Evolutionary conservation across 1,140 invertebrate species (phyloP).

Genomic region (Drosophila equinoxialis): DNA sequence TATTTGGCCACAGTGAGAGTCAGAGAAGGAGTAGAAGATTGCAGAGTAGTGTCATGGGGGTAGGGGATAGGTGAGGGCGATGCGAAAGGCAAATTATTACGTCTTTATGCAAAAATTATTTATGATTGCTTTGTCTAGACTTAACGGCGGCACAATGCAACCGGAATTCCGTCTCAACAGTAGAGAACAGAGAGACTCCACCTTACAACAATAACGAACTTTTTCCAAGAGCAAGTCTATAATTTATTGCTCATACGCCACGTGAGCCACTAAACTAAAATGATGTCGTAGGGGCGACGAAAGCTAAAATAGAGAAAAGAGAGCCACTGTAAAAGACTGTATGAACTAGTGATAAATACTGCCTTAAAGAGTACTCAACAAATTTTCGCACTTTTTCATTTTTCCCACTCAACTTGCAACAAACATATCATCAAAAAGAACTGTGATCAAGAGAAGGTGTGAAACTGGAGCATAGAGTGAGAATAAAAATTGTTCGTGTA

Average conservation of each 20-base stretch:
- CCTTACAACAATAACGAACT: conserved; percentile 35
- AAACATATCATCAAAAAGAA: neutral
- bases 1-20: conserved; percentile 59
- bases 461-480: neutral
- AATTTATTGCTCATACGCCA: conserved; percentile 76
- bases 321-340: no score
- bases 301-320: no score
- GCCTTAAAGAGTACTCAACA: conserved; percentile 20
- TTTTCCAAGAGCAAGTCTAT: conserved; percentile 31
- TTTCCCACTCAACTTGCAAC: neutral
- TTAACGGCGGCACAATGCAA: conserved; percentile 69
- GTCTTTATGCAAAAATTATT: conserved; percentile 80
- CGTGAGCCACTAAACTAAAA: conserved; percentile 40
- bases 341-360: neutral
- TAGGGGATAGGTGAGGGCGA: neutral
- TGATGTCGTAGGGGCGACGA: conserved; percentile 23
- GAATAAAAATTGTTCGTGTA: conserved; percentile 36
- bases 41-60: neutral
- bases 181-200: conserved; percentile 25
- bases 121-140: conserved; percentile 80
- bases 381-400: conserved; percentile 3
- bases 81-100: conserved; percentile 66
- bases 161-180: conserved; percentile 63
- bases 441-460: neutral
- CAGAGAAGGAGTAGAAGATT: conserved; percentile 2